Base-by-base conservation (phyloP, 2,888 invertebrate species). In the Drosophila helvetica region DNA sequence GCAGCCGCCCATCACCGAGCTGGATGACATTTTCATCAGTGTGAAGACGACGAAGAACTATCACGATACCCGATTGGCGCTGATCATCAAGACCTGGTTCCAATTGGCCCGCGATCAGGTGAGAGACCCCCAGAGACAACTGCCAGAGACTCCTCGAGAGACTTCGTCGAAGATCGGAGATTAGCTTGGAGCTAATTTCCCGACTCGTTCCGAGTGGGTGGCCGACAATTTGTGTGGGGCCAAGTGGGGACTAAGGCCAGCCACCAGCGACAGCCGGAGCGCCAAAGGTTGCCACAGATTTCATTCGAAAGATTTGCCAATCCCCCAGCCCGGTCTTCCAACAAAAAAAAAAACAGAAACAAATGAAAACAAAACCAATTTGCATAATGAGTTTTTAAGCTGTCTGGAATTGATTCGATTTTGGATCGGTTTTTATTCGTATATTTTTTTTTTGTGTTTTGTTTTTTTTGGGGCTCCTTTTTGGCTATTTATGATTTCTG, bases 51-150 rank as follows among this genome's bases (percentile, higher is more conserved):
- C 98, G 63, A 95, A 95, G 91, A 95, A 95, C 92, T 98, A 97
- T 93, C 98, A 98, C 92, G 93, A 94, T 78, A 95, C 95, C 57
- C 94, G 99, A 86, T 92, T 99, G 89, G 96, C 96, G 60, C 94
- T 97, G 76, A 96, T 99, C 89, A 93, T 98, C 91, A 96, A 96
- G 93, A 99, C 99, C 71, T 99, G 99, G 99, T 98, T 98, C 92
- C 96, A 96, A 92, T 93, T 98, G 90, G 98, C 98, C 57, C 96
- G 95, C 92, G 94, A 97, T 90, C 97, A 98, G 96, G 97, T 98
- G 93, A 93, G 93, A 17, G 45, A 45, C 30, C 10, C 10, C 8
- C n/a, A n/a, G 25, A 25, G 25, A 25, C 25, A 0, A 0, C 27
- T n/a, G n/a, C n/a, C n/a, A n/a, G 27, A 8, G 27, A 27, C 33